A percentile compares a stretch with the other conserved stretches of the same genome.
Evolutionary conservation across 2,888 invertebrate species (phyloP).

Genomic region (Sisyra terminalis): DNA sequence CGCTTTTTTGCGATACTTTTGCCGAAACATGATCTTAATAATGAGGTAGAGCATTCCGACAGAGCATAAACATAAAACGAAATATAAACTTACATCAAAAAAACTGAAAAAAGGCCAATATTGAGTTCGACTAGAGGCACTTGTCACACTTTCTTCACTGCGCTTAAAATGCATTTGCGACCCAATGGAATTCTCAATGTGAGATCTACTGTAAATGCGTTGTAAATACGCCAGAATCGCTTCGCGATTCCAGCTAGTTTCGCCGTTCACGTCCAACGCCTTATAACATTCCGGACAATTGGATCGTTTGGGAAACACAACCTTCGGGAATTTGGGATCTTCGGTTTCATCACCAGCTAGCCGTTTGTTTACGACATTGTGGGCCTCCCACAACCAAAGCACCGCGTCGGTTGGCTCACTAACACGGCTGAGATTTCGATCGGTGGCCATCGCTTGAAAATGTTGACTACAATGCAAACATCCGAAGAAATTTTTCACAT

Average conservation of each 20-base stretch:
- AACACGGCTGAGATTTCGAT: slow-evolving; percentile 51
- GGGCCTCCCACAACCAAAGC: slow-evolving; percentile 87
- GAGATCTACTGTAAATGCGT: slow-evolving; percentile 31
- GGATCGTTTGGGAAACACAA: slow-evolving; percentile 61
- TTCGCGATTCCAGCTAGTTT: slow-evolving; percentile 36
- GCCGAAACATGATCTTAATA: slow-evolving; percentile 56
- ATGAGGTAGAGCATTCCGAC: slow-evolving; percentile 58
- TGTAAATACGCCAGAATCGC: slow-evolving; percentile 47
- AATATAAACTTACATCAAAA: slow-evolving; percentile 57
- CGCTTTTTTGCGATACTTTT: slow-evolving; percentile 55
- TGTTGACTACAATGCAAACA: slow-evolving; percentile 82
- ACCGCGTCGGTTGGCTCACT: slow-evolving; percentile 56
- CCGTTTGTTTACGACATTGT: slow-evolving; percentile 83
- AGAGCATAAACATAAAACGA: slow-evolving; percentile 57
- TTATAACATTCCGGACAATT: slow-evolving; percentile 54
- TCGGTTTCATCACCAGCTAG: slow-evolving; percentile 75
- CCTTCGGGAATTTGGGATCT: slow-evolving; percentile 79
- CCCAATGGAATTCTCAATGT: slow-evolving; percentile 22
- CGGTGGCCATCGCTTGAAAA: slow-evolving; percentile 70
- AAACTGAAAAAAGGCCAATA: slow-evolving; percentile 12
- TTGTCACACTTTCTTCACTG: slow-evolving; percentile 12
- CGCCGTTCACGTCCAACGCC: slow-evolving; percentile 24
- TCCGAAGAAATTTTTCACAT: slow-evolving; percentile 83
- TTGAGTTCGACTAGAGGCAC: slow-evolving; percentile 14
- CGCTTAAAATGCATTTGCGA: background rate